Percentiles rank a stretch among this genome's conserved stretches.
Evolutionary conservation across 2,797 vertebrate genomes (phyloP).

Genomic region (Furcifer pardalis): DNA sequence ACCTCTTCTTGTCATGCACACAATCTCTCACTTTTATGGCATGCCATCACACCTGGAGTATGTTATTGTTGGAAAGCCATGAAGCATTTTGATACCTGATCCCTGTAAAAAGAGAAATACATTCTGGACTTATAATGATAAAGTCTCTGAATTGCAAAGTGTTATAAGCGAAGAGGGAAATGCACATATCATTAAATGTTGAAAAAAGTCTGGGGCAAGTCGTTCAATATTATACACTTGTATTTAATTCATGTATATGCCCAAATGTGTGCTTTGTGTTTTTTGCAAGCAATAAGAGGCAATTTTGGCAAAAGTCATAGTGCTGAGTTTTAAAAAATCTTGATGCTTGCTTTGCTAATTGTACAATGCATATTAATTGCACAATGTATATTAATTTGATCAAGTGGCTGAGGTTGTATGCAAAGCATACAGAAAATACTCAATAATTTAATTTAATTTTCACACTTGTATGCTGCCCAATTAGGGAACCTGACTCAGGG

Average conservation of each 20-base stretch:
- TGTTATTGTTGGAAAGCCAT: background rate
- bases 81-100: background rate
- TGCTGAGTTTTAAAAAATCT: slow-evolving; percentile 9
- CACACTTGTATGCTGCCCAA: no score
- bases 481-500: no score
- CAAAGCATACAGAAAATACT: background rate
- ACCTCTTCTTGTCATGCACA: no score
- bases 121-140: background rate
- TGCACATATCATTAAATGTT: background rate
- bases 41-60: background rate
- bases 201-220: background rate
- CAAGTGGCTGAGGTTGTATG: background rate
- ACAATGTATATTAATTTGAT: slow-evolving; percentile 7
- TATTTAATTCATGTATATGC: background rate
- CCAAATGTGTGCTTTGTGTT: background rate
- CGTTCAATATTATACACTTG: background rate
- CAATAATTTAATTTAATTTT: no score
- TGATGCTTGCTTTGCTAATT: slow-evolving; percentile 10
- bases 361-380: slow-evolving; percentile 9
- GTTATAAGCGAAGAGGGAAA: slow-evolving; percentile 1
- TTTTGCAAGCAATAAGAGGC: background rate
- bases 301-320: background rate
- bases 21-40: background rate
- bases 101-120: background rate
- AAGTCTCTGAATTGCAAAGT: background rate